Base-by-base conservation (phyloP, 2,888 invertebrate species). In the Tromatobia lineatoria region DNA sequence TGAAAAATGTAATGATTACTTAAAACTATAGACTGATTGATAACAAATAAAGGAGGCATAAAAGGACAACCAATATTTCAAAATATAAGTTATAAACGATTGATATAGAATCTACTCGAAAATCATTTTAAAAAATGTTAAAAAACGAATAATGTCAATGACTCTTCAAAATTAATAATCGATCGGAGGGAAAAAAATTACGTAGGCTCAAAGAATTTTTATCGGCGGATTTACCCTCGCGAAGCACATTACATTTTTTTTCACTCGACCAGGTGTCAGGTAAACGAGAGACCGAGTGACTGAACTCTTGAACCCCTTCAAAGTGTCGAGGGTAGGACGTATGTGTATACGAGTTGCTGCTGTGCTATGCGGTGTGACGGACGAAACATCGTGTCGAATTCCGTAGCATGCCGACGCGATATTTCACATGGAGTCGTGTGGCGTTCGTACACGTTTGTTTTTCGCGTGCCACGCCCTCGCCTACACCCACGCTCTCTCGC, bases 351-450 rank as follows among this genome's bases (percentile, higher is more conserved):
- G 18, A 42, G 34, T 23, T 50, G 61, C 45, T 18, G 18, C 18
- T 25, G 50, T 64, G 69, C 79, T 73, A 18, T 74, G 61, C 71
- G 59, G 67, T 61, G 66, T 66, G 78, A 82, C 67, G 77, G 80
- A 74, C 77, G 77, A 71, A 78, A 75, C 77, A 83, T 69, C 71
- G 80, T 85, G 86, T 85, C 87, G 88, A 89, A 89, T 85, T 84
- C 71, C 77, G 82, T 79, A 79, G 86, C 86, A 87, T 86, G 86
- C 83, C 83, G 86, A 66, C 76, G 85, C 88, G 85, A 90, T 88
- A 88, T 88, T 86, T 90, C 86, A 86, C 85, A 52, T 64, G 50
- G n/a, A 20, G 45, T 38, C 79, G 69, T 61, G 50, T 29, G 64
- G 47, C 52, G 29, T 52, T 74, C n/a, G 54, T 42, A 52, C 66